Evolutionary conservation across 2,888 invertebrate species (phyloP), one percentile per base, ranked within the genome.

Genomic region (Erebia ligea): DNA sequence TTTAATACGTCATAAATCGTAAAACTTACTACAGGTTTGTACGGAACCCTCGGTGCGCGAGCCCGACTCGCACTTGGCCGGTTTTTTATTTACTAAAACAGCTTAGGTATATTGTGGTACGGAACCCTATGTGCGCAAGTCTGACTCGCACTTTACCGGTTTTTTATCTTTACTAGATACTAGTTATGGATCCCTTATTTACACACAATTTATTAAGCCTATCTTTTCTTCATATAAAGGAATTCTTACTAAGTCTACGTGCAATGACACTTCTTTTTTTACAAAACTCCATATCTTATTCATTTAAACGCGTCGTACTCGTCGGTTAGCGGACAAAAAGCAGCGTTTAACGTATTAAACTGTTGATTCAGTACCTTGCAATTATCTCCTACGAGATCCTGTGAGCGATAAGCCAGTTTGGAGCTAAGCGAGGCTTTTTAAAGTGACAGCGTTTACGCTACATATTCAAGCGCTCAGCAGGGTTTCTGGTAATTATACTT

Each of bases 371-470:
- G 66, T 52, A 61, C 56, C 57, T 40, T 42, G 52, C 68, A 73
- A 73, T 73, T 68, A 71, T 68, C 71, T 58, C 54, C 25, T n/a
- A 52, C 25, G 64, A 71, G 73, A 73, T 73, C 63, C 54, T 19
- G 17, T 48, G 15, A 45, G 66, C 63, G 73, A 73, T 73, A 68
- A 66, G 68, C 61, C 65, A 5, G 62, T 68, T 58, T 50, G 67
- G 17, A 65, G 45, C n/a, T 48, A 68, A 71, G 71, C 66, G 71
- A 45, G 50, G 59, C 63, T 21, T 25, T 63, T 57, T 67, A 67
- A 63, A 71, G 71, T 68, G 71, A 73, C 58, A 21, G 50, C 15
- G n/a, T 70, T 73, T 73, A 71, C 73, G 71, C 73, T 73, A 57
- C 58, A 71, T 73, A 68, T 69, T 66, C 67, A 69, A 66, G 17